Evolutionary conservation across 2,113 vertebrate species (phyloP).

Genomic region (Candoia aspera): DNA sequence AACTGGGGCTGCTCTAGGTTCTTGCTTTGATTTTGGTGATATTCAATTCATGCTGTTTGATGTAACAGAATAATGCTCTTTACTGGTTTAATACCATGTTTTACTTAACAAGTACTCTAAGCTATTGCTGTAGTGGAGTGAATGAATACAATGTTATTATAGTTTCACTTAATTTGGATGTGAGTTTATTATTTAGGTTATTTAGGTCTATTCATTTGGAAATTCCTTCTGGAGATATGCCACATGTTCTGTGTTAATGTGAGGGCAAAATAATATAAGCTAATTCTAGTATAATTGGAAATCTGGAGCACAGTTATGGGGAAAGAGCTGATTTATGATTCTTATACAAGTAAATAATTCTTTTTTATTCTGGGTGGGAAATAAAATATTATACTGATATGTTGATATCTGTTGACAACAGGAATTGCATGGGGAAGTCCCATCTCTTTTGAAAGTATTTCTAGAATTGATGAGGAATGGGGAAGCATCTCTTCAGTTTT

Average conservation of each 20-base stretch:
- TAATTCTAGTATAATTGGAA: neutral
- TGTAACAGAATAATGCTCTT: neutral
- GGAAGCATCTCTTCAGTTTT: neutral
- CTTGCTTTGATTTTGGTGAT: neutral
- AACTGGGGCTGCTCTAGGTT: neutral
- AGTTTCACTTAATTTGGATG: constrained; percentile 17
- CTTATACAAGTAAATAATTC: neutral
- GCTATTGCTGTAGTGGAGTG: neutral
- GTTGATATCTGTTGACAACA: neutral
- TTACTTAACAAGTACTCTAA: neutral
- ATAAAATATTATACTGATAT: neutral
- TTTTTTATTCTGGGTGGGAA: neutral
- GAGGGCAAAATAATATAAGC: neutral
- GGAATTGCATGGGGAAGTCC: neutral
- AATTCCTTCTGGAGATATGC: neutral
- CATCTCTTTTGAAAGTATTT: neutral
- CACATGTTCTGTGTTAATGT: constrained; percentile 19
- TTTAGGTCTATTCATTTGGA: neutral
- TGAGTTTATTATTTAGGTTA: neutral
- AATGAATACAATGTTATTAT: neutral
- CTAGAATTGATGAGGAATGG: neutral
- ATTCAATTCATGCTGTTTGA: neutral
- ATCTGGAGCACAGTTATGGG: neutral
- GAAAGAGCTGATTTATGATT: neutral
- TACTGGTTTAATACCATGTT: neutral